Conservation (phyloP, 2,113 vertebrate species). For the Trematomus loennbergii region DNA sequence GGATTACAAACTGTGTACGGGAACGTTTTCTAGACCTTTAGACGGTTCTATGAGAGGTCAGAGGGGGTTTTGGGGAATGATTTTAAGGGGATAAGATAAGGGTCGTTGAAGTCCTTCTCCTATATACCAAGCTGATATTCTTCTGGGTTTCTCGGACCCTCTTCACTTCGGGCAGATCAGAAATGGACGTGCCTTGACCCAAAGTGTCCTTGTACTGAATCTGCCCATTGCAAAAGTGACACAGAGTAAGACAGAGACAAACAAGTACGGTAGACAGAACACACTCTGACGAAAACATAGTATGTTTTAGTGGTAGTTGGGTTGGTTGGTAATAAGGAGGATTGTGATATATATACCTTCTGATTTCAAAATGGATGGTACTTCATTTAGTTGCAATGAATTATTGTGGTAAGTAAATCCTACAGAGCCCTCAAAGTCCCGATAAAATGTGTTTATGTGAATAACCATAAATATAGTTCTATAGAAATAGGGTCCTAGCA, state of each 20-base stretch:
- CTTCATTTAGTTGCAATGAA: conserved; percentile 27
- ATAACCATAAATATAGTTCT: background rate
- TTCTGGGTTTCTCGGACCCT: conserved; percentile 96
- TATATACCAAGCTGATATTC: conserved; percentile 97
- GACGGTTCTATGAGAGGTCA: conserved; percentile 9
- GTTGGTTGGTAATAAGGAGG: background rate
- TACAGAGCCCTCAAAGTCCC: conserved; percentile 10
- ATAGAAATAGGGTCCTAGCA: no score
- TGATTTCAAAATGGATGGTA: conserved; percentile 18
- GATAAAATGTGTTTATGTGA: background rate
- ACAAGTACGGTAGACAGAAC: conserved; percentile 23
- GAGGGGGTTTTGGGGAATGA: background rate
- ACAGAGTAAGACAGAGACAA: conserved; percentile 54
- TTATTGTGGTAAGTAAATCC: background rate
- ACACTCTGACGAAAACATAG: background rate
- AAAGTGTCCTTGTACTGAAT: conserved; percentile 95
- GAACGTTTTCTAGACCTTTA: background rate
- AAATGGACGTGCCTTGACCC: conserved; percentile 92
- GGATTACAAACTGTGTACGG: background rate
- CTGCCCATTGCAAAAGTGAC: conserved; percentile 78
- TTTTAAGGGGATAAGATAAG: background rate
- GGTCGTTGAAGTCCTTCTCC: conserved; percentile 41
- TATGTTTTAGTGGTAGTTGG: background rate
- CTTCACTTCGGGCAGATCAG: conserved; percentile 96
- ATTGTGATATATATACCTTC: background rate